Conservation (phyloP, 2,888 invertebrate species). For the Sthenelais limicola region DNA sequence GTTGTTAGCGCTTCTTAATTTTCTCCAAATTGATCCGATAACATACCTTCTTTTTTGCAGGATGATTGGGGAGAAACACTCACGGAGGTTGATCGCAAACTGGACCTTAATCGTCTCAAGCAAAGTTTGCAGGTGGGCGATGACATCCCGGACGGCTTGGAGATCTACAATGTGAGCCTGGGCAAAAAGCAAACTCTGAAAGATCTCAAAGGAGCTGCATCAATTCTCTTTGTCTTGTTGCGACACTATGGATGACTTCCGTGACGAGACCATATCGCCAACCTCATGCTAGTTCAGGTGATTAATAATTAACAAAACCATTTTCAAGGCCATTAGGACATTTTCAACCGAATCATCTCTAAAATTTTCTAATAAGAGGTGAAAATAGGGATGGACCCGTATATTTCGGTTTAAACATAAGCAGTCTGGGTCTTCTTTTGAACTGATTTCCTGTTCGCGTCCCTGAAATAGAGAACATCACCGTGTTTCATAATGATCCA, state of each 20-base stretch:
- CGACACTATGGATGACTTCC: slow-evolving; percentile 70
- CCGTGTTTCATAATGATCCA: no score
- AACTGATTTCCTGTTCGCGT: no score
- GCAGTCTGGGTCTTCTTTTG: no score
- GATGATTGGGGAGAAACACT: background rate
- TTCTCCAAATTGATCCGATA: no score
- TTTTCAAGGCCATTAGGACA: no score
- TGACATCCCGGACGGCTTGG: background rate
- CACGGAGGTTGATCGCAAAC: background rate
- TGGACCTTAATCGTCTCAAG: background rate
- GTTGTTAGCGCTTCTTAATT: no score
- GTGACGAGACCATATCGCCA: slow-evolving; percentile 65
- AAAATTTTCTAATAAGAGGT: no score
- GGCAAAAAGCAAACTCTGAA: slow-evolving; percentile 52
- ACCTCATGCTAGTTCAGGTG: slow-evolving; percentile 54
- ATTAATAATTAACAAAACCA: background rate
- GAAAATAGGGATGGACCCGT: no score
- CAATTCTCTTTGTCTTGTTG: slow-evolving; percentile 59
- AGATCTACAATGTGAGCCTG: slow-evolving; percentile 50
- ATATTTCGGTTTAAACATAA: no score
- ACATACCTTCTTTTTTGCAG: background rate
- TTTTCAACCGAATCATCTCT: no score
- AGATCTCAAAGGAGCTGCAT: slow-evolving; percentile 48
- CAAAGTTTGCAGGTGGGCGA: slow-evolving; percentile 16
- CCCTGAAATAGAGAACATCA: no score